Base-by-base conservation (phyloP, 2,113 vertebrate genomes). In the Muscicapa adusta region DNA sequence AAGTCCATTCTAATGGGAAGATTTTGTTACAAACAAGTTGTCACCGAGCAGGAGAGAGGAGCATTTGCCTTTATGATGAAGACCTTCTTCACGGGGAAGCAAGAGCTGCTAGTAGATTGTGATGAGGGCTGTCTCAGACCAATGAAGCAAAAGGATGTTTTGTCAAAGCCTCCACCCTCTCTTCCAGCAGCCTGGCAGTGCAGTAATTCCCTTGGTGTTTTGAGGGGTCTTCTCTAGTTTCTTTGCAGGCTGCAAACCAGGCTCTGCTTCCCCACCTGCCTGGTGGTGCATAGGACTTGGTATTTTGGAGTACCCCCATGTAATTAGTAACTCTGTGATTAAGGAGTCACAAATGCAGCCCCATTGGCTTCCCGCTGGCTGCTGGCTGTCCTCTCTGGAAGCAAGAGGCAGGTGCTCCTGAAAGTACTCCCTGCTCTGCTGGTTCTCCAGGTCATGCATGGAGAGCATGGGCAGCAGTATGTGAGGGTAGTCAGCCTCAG, bases 301-400 rank as follows among this genome's bases (percentile, higher is more conserved):
- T 90, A 23, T 54, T 80, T 63, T 25, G 13, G 63, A 90, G 15
- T 33, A 67, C 16, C 28, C 8, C 9, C 38, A 2, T 62, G 17
- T 47, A n/a, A 61, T 66, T 79, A 76, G 16, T 48, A 51, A 71
- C 38, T 19, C 38, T 73, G 25, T 62, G 38, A 45, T 50, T 77
- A 53, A 77, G 24, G 43, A 50, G 5, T 67, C 13, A 12, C 8
- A 36, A 71, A 20, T 18, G 17, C 62, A 67, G 18, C 12, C 12
- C 24, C 19, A 9, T 18, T 84, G 73, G 18, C 24, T 58, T 87
- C 16, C 58, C 28, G 29, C 17, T 62, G 53, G 22, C 58, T 90
- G 16, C 62, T 83, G 15, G 23, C 0, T 0, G n/a, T 43, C 29
- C 14, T 28, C 11, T 57, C 36, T 43, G 19, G 36, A n/a, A 18